Percentiles rank a stretch among this genome's conserved stretches.
Conservation (phyloP, 1,140 invertebrate genomes). For the Papilio helenus region DNA sequence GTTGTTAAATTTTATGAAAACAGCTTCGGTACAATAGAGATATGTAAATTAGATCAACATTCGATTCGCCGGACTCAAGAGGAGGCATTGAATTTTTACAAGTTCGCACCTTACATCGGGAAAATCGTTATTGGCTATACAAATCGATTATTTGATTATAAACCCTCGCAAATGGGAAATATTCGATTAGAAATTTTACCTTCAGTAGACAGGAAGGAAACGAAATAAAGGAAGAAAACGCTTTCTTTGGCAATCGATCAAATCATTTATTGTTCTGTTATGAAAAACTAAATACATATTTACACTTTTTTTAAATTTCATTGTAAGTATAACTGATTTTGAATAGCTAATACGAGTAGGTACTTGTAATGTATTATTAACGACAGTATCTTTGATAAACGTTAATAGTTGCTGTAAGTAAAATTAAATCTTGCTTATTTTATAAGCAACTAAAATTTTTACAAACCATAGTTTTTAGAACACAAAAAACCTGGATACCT, state of each 20-base stretch:
- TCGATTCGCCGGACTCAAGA: conserved; percentile 46
- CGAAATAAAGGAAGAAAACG: not conserved
- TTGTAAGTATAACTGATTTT: not conserved
- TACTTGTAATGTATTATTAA: not conserved
- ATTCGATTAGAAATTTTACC: not conserved
- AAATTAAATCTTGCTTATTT: too few relatives aligned
- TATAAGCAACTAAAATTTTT: too few relatives aligned
- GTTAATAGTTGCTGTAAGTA: too few relatives aligned
- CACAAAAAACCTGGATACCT: too few relatives aligned
- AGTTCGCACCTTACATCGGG: conserved; percentile 46
- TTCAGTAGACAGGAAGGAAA: not conserved
- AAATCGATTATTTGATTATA: conserved; percentile 31
- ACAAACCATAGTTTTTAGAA: too few relatives aligned
- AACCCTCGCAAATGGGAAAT: not conserved
- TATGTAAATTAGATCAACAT: conserved; percentile 66
- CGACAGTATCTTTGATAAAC: too few relatives aligned
- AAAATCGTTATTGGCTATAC: conserved; percentile 48
- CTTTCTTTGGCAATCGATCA: not conserved
- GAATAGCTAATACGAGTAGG: not conserved
- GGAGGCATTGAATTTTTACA: conserved; percentile 55
- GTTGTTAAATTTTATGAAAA: conserved; percentile 78
- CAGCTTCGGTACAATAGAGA: conserved; percentile 65
- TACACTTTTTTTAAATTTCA: not conserved
- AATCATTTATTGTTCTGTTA: not conserved
- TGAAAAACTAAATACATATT: not conserved